Percentiles rank a stretch among this genome's conserved stretches.
Conservation (phyloP, 2,888 invertebrate genomes). For the Agrotis ipsilon region DNA sequence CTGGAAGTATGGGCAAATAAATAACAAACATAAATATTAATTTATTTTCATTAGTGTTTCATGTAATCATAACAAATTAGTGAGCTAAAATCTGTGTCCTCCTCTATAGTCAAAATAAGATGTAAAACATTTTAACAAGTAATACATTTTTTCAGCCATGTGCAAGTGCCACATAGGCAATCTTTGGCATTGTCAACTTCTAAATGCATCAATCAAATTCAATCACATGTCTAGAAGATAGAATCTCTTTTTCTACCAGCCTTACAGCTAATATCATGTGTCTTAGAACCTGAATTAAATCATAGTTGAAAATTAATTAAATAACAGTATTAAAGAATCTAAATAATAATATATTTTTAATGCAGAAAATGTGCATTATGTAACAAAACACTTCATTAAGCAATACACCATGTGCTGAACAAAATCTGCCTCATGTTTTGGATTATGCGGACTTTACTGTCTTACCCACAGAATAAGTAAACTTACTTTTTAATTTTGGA, state of each 20-base stretch:
- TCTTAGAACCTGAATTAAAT: neutral
- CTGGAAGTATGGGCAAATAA: neutral
- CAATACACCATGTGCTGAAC: neutral
- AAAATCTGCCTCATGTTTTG: neutral
- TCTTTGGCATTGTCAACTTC: conserved; percentile 7
- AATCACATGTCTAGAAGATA: conserved; percentile 9
- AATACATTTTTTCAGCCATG: conserved; percentile 18
- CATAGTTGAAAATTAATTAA: neutral
- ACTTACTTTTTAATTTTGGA: neutral
- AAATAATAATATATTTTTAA: neutral
- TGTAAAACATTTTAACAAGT: neutral
- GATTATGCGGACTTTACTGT: neutral
- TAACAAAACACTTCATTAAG: conserved; percentile 1
- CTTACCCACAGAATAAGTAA: neutral
- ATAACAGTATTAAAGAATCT: neutral
- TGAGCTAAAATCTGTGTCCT: neutral
- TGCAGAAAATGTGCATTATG: conserved; percentile 37
- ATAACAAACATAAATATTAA: conserved; percentile 18
- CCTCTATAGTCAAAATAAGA: neutral
- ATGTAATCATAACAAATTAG: neutral
- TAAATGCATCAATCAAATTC: conserved; percentile 8
- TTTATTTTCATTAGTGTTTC: conserved; percentile 1
- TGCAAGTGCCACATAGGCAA: conserved; percentile 60
- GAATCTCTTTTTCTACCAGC: neutral
- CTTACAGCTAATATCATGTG: too few species aligned